These are phyloP conservation scores for Pelobates fuscus DNA, from an alignment of 2,113 vertebrate species.

Conservation along the genomic window DNA sequence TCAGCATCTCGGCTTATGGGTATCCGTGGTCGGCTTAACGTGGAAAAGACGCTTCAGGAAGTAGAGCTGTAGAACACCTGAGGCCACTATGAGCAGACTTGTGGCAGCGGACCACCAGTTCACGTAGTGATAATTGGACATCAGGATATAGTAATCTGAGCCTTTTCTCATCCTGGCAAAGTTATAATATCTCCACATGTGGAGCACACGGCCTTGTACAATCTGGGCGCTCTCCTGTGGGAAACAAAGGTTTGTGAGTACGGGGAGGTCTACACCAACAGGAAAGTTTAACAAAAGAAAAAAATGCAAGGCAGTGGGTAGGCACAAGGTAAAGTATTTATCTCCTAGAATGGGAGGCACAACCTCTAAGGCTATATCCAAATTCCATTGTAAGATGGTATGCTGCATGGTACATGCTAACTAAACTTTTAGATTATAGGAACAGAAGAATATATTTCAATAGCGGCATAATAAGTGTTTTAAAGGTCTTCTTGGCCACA, in stretches of 20 bases:
- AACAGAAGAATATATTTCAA: too few relatives aligned
- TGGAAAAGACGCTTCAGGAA: conserved; percentile 87
- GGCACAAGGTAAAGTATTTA: too few relatives aligned
- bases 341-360: too few relatives aligned
- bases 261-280: not conserved
- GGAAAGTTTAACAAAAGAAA: too few relatives aligned
- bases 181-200: conserved; percentile 90
- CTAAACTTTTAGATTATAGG: too few relatives aligned
- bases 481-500: too few relatives aligned
- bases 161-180: conserved; percentile 80
- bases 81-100: conserved; percentile 79
- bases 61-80: conserved; percentile 82
- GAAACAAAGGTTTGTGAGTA: not conserved
- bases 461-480: too few relatives aligned
- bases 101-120: conserved; percentile 83
- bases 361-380: too few relatives aligned
- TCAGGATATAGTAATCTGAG: conserved; percentile 78
- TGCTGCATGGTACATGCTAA: too few relatives aligned
- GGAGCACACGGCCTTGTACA: conserved; percentile 79
- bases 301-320: too few relatives aligned
- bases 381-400: too few relatives aligned
- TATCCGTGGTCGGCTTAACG: conserved; percentile 51
- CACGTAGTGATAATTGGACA: conserved; percentile 81
- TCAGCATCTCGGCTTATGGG: conserved; percentile 78
- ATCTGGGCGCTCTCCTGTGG: conserved; percentile 69